Evolutionary conservation across 2,113 vertebrate genomes (phyloP).

Genomic region (Gallinago jamesoni): DNA sequence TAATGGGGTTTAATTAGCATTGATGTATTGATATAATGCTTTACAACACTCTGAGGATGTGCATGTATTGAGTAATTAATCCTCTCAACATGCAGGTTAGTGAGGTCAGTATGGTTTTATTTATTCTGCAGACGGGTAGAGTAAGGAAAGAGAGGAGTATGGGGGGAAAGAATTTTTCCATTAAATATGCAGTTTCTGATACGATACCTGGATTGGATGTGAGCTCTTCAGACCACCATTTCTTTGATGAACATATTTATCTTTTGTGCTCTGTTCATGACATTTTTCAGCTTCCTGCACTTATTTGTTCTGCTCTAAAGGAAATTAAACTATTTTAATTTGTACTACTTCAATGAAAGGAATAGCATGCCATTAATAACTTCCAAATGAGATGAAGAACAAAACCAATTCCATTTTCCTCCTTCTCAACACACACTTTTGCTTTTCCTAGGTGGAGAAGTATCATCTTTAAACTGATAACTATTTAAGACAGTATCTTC

Average conservation of each 20-base stretch:
- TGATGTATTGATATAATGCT: not conserved
- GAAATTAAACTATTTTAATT: not conserved
- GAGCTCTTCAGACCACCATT: not conserved
- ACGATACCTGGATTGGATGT: not conserved
- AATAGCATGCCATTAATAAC: not conserved
- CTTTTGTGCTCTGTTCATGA: not conserved
- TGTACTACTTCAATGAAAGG: not conserved
- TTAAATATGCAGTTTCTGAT: not conserved
- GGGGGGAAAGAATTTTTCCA: not conserved
- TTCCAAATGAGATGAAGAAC: not conserved
- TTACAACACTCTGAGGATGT: not conserved
- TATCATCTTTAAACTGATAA: not conserved
- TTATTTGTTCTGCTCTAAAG: not conserved
- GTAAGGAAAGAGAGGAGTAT: not conserved
- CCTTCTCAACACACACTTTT: not conserved
- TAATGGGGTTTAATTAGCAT: slow-evolving; percentile 10
- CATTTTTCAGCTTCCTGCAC: not conserved
- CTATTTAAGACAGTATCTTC: not conserved
- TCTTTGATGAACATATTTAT: not conserved
- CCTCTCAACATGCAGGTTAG: not conserved
- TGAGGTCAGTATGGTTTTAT: not conserved
- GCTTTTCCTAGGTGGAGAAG: not conserved
- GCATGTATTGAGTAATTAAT: not conserved
- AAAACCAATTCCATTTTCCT: not conserved
- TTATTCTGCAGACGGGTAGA: not conserved